These are phyloP conservation scores for Propsilocerus akamusi DNA, from an alignment of 1,140 invertebrate species.

Conservation along the genomic window DNA sequence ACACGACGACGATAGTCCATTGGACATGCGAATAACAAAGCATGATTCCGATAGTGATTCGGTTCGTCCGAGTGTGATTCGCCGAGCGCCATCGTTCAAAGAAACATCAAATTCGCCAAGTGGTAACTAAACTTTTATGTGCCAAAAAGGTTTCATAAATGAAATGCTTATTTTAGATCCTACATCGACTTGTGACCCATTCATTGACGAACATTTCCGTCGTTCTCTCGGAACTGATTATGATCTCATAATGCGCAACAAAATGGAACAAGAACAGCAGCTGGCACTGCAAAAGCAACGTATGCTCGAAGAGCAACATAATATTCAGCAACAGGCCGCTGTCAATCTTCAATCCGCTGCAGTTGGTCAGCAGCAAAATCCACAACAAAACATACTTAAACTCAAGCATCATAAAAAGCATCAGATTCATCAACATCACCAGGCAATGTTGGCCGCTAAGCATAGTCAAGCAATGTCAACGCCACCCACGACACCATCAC, in stretches of 20 bases:
- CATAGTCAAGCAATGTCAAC: not conserved
- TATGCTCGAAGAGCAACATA: not conserved
- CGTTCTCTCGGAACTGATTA: conserved; percentile 82
- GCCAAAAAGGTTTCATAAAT: not conserved
- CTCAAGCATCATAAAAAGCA: conserved; percentile 6
- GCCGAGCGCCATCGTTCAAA: not conserved
- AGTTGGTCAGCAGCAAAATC: not conserved
- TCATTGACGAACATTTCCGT: conserved; percentile 91
- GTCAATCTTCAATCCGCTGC: conserved; percentile 9
- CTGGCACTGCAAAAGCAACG: conserved; percentile 6
- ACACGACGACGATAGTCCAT: not conserved
- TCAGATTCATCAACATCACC: conserved; percentile 6
- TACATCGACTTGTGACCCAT: conserved; percentile 59
- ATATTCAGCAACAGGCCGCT: conserved; percentile 6
- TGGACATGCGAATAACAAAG: not conserved
- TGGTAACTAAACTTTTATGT: not conserved
- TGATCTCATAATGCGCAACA: conserved; percentile 52
- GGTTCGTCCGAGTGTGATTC: not conserved
- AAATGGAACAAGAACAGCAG: conserved; percentile 23
- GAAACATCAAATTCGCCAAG: not conserved
- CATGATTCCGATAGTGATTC: conserved; percentile 1
- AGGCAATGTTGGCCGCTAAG: not conserved
- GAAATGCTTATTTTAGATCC: conserved; percentile 28
- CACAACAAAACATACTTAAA: not conserved
- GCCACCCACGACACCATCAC: not conserved